Conservation (phyloP, 2,888 invertebrate species). For the Scaeva pyrastri region DNA sequence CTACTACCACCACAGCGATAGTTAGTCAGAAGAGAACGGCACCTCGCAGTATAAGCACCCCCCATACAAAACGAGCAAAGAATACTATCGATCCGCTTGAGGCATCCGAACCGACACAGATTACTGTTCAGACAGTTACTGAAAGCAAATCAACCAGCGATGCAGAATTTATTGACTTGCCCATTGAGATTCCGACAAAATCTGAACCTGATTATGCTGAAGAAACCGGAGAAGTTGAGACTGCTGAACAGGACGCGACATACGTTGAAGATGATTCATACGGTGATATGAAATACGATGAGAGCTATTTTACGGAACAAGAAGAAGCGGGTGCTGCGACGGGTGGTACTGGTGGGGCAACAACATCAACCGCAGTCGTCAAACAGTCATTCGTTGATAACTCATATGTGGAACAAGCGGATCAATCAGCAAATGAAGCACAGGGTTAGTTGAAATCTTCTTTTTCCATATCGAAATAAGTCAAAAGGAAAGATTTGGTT, state of each 20-base stretch:
- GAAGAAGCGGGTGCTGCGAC: conserved; percentile 82
- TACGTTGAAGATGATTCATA: conserved; percentile 88
- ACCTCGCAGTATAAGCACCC: conserved; percentile 80
- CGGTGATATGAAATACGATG: conserved; percentile 86
- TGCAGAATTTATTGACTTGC: conserved; percentile 84
- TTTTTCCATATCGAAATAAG: neutral
- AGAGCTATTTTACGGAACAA: conserved; percentile 84
- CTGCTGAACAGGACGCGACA: conserved; percentile 87
- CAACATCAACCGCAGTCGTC: conserved; percentile 82
- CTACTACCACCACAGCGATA: conserved; percentile 80
- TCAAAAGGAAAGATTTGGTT: conserved; percentile 59
- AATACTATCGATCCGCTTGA: conserved; percentile 86
- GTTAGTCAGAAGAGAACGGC: conserved; percentile 82
- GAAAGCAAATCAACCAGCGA: conserved; percentile 79
- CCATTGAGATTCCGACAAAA: conserved; percentile 86
- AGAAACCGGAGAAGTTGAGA: conserved; percentile 87
- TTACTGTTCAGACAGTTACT: conserved; percentile 85
- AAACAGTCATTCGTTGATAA: conserved; percentile 82
- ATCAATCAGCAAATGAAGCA: conserved; percentile 83
- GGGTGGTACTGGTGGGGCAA: conserved; percentile 79
- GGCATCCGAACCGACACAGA: conserved; percentile 86
- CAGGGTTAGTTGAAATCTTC: conserved; percentile 83
- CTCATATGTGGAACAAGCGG: conserved; percentile 83
- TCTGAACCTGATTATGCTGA: conserved; percentile 88
- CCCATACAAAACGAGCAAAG: conserved; percentile 81